Evolutionary conservation across 2,888 invertebrate genomes (phyloP).

Genomic region (Pecten maximus): DNA sequence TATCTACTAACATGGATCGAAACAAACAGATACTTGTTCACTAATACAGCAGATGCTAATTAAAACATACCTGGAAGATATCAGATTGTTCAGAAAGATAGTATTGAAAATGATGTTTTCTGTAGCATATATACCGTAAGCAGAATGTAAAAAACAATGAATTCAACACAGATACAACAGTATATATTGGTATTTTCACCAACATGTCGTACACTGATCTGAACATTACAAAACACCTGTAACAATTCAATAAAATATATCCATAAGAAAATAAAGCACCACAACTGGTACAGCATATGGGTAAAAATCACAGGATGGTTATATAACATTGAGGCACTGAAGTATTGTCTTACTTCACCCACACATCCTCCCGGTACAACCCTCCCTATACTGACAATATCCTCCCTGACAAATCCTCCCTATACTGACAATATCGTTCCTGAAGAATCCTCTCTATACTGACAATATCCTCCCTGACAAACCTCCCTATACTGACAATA

Average conservation of each 20-base stretch:
- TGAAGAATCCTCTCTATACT: neutral
- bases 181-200: neutral
- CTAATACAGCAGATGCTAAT: neutral
- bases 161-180: neutral
- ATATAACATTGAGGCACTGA: conserved; percentile 4
- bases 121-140: neutral
- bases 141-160: neutral
- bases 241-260: conserved; percentile 26
- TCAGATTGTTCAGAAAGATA: neutral
- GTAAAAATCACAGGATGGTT: conserved; percentile 23
- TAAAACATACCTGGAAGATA: neutral
- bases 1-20: too few species aligned
- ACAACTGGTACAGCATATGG: neutral
- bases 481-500: neutral
- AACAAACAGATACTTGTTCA: too few species aligned
- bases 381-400: neutral
- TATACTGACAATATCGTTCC: neutral
- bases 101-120: neutral
- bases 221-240: neutral
- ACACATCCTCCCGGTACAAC: neutral
- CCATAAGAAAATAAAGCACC: conserved; percentile 24
- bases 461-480: neutral
- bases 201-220: neutral
- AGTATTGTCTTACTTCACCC: neutral
- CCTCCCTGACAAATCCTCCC: neutral